Evolutionary conservation across 2,113 vertebrate genomes (phyloP), one percentile per base, ranked within the genome.

Genomic region (Lagenorhynchus albirostris): DNA sequence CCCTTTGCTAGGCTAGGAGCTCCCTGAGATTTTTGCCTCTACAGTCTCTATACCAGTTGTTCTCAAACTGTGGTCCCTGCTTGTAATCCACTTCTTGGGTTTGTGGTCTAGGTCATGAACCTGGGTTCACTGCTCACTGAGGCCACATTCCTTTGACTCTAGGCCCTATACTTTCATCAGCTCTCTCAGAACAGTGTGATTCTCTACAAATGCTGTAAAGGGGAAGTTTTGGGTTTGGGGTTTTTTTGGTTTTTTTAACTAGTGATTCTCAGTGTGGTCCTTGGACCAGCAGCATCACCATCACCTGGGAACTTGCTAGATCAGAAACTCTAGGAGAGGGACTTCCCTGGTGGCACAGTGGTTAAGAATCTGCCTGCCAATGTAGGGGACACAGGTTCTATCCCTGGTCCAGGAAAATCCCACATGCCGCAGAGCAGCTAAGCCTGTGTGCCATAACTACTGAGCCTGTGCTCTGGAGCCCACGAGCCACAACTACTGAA

Each of bases 261-360:
- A 81, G 70, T 74, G 60, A 80, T 83, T 93, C 53, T 91, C 62
- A 71, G 8, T 91, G 41, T 91, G 53, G 9, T 67, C 53, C 14
- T 94, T 89, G 38, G 53, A 67, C 31, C 68, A 94, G 62, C 31
- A 80, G 17, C 60, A 84, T 53, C 33, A 77, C 15, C 53, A 18
- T 89, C 50, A 81, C 41, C 33, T 84, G 62, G 70, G 44, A 93
- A 94, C 84, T 92, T 95, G 74, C 79, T 90, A 87, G 83, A 68
- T 87, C 14, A 7, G 81, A 94, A 85, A 67, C 53, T 67, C 21
- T 79, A 63, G 53, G 55, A 82, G 44, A 84, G 15, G 50, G 33
- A 53, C 53, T 53, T 53, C 53, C 53, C 53, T 18, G 53, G 53
- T 53, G 53, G 53, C 1, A 0, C 53, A 17, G 53, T 17, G 53